A percentile compares a stretch with the other conserved stretches of the same genome.
Conservation (phyloP, 2,113 vertebrate species). For the Corythaixoides concolor region DNA sequence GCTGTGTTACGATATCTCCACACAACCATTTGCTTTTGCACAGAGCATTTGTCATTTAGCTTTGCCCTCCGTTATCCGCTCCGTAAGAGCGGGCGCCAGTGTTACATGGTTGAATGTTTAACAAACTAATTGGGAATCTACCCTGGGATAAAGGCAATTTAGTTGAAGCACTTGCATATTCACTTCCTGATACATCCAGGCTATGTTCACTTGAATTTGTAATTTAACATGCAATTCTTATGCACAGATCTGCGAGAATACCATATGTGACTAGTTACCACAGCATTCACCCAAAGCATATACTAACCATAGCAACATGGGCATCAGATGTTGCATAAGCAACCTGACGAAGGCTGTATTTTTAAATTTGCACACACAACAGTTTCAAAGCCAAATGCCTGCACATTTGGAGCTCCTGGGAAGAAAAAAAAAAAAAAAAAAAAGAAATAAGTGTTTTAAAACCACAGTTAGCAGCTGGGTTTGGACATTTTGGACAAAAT, state of each 20-base stretch:
- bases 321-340: constrained; percentile 65
- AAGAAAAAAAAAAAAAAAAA: background rate
- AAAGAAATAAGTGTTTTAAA: background rate
- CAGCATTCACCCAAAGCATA: constrained; percentile 59
- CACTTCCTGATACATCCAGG: background rate
- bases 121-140: background rate
- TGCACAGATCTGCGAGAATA: constrained; percentile 37
- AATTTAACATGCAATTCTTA: constrained; percentile 69
- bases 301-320: constrained; percentile 74
- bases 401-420: background rate
- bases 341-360: constrained; percentile 9
- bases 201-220: constrained; percentile 14
- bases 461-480: background rate
- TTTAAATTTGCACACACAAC: constrained; percentile 58
- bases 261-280: constrained; percentile 73
- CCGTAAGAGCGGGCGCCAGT: background rate
- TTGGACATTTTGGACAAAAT: background rate
- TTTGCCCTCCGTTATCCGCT: background rate
- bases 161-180: constrained; percentile 4
- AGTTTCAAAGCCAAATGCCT: constrained; percentile 64
- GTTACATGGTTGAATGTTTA: background rate
- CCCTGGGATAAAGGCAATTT: background rate
- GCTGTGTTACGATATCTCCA: background rate
- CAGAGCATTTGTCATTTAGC: background rate
- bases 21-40: background rate